Percentiles rank a stretch among this genome's conserved stretches.
Evolutionary conservation across 2,113 vertebrate species (phyloP).

Genomic region (chimpanzee (Pan troglodytes)): NHGRI_mPanTro3-v2.1_pri NC_072404.2:100940001-100940500

Average conservation of each 20-base stretch:
- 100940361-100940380: not conserved
- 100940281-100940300: conserved; percentile 58
- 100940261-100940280: not conserved
- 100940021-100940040: conserved; percentile 2
- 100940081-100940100: not conserved
- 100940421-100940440: too few species aligned
- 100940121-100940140: not conserved
- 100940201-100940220: conserved; percentile 6
- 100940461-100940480: too few species aligned
- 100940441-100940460: too few species aligned
- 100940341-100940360: not conserved
- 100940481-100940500: too few species aligned
- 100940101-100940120: not conserved
- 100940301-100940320: not conserved
- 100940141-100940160: conserved; percentile 29
- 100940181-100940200: not conserved
- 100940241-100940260: not conserved
- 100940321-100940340: not conserved
- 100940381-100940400: not conserved
- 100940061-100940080: not conserved
- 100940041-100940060: not conserved
- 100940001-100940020: not conserved
- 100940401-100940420: not conserved
- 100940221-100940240: conserved; percentile 30
- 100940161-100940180: conserved; percentile 30